Evolutionary conservation across 1,140 invertebrate species (phyloP), one percentile per base, ranked within the genome.

Genomic region (Agrilus planipennis): DNA sequence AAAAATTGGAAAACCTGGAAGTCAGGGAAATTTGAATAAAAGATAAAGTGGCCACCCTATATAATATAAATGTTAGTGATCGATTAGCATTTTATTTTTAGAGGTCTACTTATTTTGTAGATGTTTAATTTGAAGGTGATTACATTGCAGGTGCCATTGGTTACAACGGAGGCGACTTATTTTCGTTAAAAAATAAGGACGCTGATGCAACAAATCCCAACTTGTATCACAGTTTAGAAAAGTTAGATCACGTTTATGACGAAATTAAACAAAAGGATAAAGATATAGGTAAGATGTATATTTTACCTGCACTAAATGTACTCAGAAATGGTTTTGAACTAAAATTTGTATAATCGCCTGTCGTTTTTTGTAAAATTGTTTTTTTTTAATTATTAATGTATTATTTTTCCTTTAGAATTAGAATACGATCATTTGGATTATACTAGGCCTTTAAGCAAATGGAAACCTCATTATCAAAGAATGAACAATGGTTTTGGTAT

Each of bases 361-460:
- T 25, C 5, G 22, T 11, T 25, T 25, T 11, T 25, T 5, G 22
- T 5, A 25, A 25, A 25, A 7, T 5, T 25, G 5, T 5, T 6
- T 6, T 25, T 6, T 25, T 6, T 11, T 6, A 25, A 7, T 25
- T 11, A 7, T 25, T 25, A 11, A 7, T 25, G 5, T 25, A 25
- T 25, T 25, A 25, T 5, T 25, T 27, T 27, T 14, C 27, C 60
- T 62, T 35, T 60, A 77, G 79, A 84, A 55, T 64, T 78, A 50
- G 81, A 85, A 57, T 92, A 92, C 51, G 89, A 91, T 63, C 84
- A 87, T 58, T 64, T 91, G 41, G 84, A 89, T 58, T 86, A 89
- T 56, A 81, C 79, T 10, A 71, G 86, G 41, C 84, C 86, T 1
- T 75, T 75, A 7, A 84, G 76, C 49, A 78, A 80, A 14, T 76